A percentile compares a stretch with the other conserved stretches of the same genome.
Conservation (phyloP, 2,797 vertebrate genomes). For the Xenops minutus region DNA sequence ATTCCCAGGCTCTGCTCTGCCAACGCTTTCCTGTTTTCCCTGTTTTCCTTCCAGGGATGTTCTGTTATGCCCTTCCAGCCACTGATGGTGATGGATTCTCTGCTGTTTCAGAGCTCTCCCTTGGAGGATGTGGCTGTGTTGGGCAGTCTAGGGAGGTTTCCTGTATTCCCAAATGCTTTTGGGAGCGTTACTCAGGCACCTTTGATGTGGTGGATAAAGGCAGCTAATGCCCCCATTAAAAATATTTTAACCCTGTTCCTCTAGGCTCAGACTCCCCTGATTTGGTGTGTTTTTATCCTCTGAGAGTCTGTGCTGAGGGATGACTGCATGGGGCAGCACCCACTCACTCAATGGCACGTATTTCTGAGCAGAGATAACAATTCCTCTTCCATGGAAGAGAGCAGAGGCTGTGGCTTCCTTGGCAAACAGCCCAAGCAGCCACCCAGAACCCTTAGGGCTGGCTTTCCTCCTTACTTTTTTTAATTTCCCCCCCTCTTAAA, state of each 20-base stretch:
- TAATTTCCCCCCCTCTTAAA: background rate
- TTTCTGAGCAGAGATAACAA: background rate
- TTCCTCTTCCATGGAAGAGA: background rate
- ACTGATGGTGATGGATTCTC: background rate
- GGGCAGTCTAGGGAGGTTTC: background rate
- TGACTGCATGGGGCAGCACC: background rate
- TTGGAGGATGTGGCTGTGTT: background rate
- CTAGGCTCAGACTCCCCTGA: background rate
- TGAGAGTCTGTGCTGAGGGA: background rate
- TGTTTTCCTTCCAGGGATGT: fast-evolving
- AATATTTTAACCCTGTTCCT: background rate
- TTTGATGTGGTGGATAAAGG: background rate
- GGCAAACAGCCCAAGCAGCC: background rate
- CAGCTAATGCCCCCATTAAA: background rate
- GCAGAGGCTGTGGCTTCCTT: background rate
- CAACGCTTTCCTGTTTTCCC: background rate
- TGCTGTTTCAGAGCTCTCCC: background rate
- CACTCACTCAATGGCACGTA: fast-evolving
- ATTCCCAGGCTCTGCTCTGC: background rate
- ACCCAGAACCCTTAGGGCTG: background rate
- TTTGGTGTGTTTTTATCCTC: background rate
- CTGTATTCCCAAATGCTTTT: background rate
- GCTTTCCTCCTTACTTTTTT: background rate
- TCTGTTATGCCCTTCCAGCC: background rate
- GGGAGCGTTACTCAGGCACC: background rate